These are phyloP conservation scores for Agonopterix alstromeriana DNA, from an alignment of 2,888 invertebrate genomes.

Conservation along the genomic window DNA sequence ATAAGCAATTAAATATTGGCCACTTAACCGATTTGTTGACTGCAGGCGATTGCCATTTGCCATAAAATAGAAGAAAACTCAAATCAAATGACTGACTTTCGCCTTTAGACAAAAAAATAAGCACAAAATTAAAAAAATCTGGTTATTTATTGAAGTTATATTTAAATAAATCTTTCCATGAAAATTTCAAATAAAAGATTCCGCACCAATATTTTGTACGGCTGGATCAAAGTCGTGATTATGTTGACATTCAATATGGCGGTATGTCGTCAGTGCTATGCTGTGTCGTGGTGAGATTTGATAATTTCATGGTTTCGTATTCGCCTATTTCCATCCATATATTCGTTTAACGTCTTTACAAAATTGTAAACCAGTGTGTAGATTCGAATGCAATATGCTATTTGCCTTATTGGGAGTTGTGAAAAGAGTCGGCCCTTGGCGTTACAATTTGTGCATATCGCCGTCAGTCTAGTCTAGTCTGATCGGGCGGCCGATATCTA, in stretches of 20 bases:
- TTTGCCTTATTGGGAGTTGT: slow-evolving; percentile 26
- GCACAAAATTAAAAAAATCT: slow-evolving; percentile 59
- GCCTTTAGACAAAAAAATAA: slow-evolving; percentile 63
- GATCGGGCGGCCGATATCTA: slow-evolving; percentile 51
- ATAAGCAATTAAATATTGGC: slow-evolving; percentile 5
- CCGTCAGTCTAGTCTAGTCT: slow-evolving; percentile 25
- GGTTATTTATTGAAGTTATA: slow-evolving; percentile 17
- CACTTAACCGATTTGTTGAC: slow-evolving; percentile 17
- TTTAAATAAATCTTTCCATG: slow-evolving; percentile 22
- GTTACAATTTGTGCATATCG: slow-evolving; percentile 49
- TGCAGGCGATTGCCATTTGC: slow-evolving; percentile 9
- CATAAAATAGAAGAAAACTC: slow-evolving; percentile 47
- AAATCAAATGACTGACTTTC: slow-evolving; percentile 49
- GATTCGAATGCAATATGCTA: slow-evolving; percentile 26
- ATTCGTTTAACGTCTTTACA: slow-evolving; percentile 22
- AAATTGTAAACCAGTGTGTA: slow-evolving; percentile 26
- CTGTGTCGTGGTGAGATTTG: slow-evolving; percentile 95
- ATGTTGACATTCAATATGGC: slow-evolving; percentile 94
- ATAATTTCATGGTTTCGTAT: slow-evolving; percentile 50
- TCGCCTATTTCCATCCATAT: slow-evolving; percentile 35
- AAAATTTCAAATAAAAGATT: slow-evolving; percentile 14
- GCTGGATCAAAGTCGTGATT: slow-evolving; percentile 57
- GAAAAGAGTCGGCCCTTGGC: slow-evolving; percentile 18
- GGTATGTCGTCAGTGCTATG: slow-evolving; percentile 97
- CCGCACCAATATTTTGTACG: slow-evolving; percentile 27